A percentile compares a stretch with the other conserved stretches of the same genome.
Evolutionary conservation across 2,113 vertebrate species (phyloP).

Genomic region (Herpailurus yagouaroundi): DNA sequence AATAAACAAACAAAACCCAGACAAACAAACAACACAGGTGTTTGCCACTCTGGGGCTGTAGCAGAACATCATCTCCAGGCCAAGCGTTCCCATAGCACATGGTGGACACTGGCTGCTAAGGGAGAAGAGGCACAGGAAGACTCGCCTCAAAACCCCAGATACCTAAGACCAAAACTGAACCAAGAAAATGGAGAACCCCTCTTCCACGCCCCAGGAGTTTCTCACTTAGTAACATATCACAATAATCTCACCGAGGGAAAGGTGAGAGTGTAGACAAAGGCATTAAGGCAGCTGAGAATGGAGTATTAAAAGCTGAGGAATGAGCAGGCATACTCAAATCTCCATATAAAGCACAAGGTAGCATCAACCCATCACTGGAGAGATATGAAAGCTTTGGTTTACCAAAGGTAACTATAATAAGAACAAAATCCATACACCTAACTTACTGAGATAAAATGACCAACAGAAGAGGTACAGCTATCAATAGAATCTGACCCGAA

Average conservation of each 20-base stretch:
- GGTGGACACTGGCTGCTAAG: neutral
- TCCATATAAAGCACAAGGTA: neutral
- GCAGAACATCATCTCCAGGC: neutral
- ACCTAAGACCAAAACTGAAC: neutral
- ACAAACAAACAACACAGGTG: neutral
- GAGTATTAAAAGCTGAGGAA: neutral
- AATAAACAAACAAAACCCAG: neutral
- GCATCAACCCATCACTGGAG: neutral
- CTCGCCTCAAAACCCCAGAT: neutral
- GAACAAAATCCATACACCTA: neutral
- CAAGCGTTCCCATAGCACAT: neutral
- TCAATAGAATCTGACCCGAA: neutral
- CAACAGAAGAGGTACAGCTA: neutral
- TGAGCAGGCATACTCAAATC: too few relatives aligned
- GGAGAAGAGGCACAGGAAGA: neutral
- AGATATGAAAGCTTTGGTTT: neutral
- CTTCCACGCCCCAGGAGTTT: fast-evolving
- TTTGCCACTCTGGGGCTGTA: neutral
- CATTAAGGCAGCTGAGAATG: neutral
- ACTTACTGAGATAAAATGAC: neutral
- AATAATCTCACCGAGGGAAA: neutral
- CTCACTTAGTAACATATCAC: neutral
- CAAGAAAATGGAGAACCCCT: neutral
- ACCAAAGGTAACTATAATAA: neutral
- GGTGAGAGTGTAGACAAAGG: neutral